Conservation (phyloP, 2,113 vertebrate species). For the Eptesicus fuscus region DNA sequence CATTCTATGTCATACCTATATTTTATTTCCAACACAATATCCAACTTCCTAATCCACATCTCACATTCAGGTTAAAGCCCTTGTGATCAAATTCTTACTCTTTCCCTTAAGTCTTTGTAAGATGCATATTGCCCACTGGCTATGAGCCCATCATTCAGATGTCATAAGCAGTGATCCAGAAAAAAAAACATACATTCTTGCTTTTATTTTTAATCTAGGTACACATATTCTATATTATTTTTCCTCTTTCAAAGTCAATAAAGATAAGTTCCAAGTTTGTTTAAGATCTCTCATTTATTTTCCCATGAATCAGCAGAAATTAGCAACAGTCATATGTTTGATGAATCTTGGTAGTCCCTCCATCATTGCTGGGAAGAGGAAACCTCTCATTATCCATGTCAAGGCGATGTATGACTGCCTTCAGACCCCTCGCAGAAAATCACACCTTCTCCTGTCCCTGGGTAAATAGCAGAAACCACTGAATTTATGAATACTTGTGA, state of each 20-base stretch:
- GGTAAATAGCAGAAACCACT: too few species aligned
- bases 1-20: background rate
- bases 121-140: accelerated
- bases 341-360: background rate
- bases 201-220: background rate
- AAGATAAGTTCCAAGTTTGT: background rate
- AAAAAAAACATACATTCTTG: background rate
- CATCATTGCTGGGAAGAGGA: background rate
- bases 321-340: background rate
- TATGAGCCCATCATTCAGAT: background rate
- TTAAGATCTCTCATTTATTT: background rate
- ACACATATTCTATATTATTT: background rate
- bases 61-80: background rate
- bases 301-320: background rate
- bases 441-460: background rate
- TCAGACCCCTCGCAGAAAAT: accelerated
- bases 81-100: accelerated
- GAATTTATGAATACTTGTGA: background rate
- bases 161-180: background rate
- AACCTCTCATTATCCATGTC: accelerated
- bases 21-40: background rate
- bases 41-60: background rate
- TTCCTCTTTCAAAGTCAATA: constrained; percentile 1
- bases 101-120: background rate
- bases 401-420: accelerated